A percentile compares a stretch with the other conserved stretches of the same genome.
Conservation (phyloP, 1,140 invertebrate genomes). For the Dufourea novaeangliae region DNA sequence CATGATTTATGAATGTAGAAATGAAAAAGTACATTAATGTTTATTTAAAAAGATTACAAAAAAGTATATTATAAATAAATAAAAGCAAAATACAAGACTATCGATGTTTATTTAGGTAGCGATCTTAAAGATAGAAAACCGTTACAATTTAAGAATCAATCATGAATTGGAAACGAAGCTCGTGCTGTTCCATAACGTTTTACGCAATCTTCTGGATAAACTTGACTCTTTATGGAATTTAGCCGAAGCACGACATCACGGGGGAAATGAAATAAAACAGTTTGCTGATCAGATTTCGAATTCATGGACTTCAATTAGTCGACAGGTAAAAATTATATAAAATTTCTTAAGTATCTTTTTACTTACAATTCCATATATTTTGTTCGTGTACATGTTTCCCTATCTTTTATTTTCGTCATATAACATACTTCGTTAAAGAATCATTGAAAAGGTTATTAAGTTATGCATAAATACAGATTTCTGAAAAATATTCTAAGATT, state of each 20-base stretch:
- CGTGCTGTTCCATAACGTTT: conserved; percentile 55
- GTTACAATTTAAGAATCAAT: conserved; percentile 46
- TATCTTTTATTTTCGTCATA: conserved; percentile 18
- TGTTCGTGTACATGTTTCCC: not conserved
- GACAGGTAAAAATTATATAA: conserved; percentile 58
- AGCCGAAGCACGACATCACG: conserved; percentile 33
- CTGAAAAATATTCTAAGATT: conserved; percentile 61
- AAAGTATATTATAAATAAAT: conserved; percentile 42
- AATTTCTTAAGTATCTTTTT: not conserved
- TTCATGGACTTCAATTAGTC: conserved; percentile 59
- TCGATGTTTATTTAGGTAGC: conserved; percentile 52
- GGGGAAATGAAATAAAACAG: conserved; percentile 56
- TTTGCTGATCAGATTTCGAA: conserved; percentile 63
- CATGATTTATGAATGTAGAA: conserved; percentile 2
- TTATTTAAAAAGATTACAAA: conserved; percentile 35
- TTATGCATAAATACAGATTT: conserved; percentile 49
- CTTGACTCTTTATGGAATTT: conserved; percentile 63
- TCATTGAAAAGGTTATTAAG: not conserved
- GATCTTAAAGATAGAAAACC: conserved; percentile 59
- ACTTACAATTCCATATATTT: not conserved
- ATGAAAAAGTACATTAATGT: conserved; percentile 29
- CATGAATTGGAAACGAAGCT: conserved; percentile 65
- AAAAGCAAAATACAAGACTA: conserved; percentile 25
- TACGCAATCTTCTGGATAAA: conserved; percentile 55
- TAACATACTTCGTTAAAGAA: not conserved